phyloP scores from a whole-genome alignment of 2,888 invertebrate genomes.

The Polyommatus iphigenia region DNA sequence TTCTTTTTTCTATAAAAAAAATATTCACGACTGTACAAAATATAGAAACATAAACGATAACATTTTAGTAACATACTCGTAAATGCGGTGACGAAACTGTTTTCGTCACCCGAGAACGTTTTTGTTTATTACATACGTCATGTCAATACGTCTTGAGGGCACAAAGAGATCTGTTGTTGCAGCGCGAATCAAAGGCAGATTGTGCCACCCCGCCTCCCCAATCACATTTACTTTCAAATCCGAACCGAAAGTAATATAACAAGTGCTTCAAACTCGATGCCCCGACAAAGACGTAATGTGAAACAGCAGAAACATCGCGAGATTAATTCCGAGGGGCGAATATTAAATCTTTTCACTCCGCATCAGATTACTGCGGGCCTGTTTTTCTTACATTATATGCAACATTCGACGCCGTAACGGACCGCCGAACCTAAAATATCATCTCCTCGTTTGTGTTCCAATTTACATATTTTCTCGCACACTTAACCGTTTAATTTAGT shows the following conservation, averaged over 20 bases:
- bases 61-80: background rate
- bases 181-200: slow-evolving; percentile 27
- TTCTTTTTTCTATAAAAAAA: background rate
- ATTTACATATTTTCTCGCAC: slow-evolving; percentile 35
- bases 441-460: slow-evolving; percentile 31
- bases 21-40: too few species aligned
- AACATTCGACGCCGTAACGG: slow-evolving; percentile 50
- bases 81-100: background rate
- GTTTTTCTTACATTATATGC: slow-evolving; percentile 70
- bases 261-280: slow-evolving; percentile 35
- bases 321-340: slow-evolving; percentile 61
- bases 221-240: slow-evolving; percentile 34
- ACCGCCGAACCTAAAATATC: slow-evolving; percentile 25
- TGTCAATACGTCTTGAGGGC: slow-evolving; percentile 26
- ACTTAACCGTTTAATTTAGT: slow-evolving; percentile 22
- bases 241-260: slow-evolving; percentile 36
- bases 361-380: slow-evolving; percentile 64
- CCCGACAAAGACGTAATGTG: slow-evolving; percentile 33
- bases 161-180: slow-evolving; percentile 29
- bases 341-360: slow-evolving; percentile 72
- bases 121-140: slow-evolving; percentile 8
- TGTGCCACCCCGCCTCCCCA: slow-evolving; percentile 8
- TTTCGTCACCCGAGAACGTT: background rate
- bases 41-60: background rate
- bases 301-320: slow-evolving; percentile 42